A percentile compares a stretch with the other conserved stretches of the same genome.
These are phyloP conservation scores for Drosophila monieri DNA, from an alignment of 2,888 invertebrate genomes.

Conservation along the genomic window DNA sequence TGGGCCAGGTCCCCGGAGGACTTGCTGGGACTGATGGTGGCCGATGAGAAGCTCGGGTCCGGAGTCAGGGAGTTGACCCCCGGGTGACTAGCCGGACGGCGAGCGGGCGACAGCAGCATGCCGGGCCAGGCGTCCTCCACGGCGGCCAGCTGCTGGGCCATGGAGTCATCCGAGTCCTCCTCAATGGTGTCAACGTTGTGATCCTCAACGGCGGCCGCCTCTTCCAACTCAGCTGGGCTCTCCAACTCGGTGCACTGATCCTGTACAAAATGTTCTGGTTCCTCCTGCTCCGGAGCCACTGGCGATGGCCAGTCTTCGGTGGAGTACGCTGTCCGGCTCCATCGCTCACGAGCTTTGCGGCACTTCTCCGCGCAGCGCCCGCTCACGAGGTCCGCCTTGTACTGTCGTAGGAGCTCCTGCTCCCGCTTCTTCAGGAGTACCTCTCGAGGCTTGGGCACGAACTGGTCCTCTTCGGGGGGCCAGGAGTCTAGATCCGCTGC, in stretches of 20 bases:
- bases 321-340: constrained; percentile 31
- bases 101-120: neutral
- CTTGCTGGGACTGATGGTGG: neutral
- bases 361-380: constrained; percentile 51
- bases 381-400: constrained; percentile 43
- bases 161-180: neutral
- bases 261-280: neutral
- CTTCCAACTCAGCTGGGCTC: neutral
- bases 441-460: constrained; percentile 26
- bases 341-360: constrained; percentile 50
- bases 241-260: neutral
- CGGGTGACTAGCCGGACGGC: constrained; percentile 16
- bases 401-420: constrained; percentile 47
- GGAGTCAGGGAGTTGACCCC: neutral
- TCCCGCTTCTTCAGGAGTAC: constrained; percentile 45
- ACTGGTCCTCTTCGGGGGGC: neutral
- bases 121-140: constrained; percentile 1
- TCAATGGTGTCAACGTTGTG: neutral
- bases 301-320: neutral
- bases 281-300: neutral
- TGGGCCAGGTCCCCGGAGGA: constrained; percentile 5
- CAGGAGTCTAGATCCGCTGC: neutral
- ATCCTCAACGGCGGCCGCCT: neutral
- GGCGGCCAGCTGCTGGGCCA: constrained; percentile 6
- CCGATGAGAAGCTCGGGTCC: too few relatives aligned